Conservation (phyloP, 2,113 vertebrate genomes). For the Prionailurus bengalensis region DNA sequence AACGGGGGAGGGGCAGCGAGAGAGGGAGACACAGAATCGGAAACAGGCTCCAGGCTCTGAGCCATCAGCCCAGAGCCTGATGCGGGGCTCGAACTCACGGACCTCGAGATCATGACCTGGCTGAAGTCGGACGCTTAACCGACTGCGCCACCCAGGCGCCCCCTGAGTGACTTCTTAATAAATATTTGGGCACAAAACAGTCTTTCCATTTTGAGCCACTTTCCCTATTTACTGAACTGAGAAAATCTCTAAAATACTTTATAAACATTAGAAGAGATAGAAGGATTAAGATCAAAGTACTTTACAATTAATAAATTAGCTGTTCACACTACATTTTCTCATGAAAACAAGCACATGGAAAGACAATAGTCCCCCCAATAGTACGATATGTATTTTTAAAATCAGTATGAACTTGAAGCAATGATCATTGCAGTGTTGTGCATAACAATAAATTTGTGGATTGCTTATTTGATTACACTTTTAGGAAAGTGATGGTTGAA, state of each 20-base stretch:
- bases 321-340: conserved; percentile 11
- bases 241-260: conserved; percentile 49
- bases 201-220: background rate
- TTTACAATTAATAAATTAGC: conserved; percentile 39
- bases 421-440: background rate
- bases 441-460: background rate
- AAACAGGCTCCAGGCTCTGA: no score
- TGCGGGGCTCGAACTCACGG: no score
- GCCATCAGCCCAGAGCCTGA: no score
- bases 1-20: no score
- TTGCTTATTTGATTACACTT: background rate
- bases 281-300: conserved; percentile 1
- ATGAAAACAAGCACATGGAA: background rate
- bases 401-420: background rate
- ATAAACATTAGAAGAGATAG: background rate
- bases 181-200: conserved; percentile 21
- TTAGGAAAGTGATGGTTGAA: conserved; percentile 32
- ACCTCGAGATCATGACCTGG: no score
- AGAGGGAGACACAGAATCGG: no score
- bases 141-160: no score
- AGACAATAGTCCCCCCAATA: background rate
- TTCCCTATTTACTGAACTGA: background rate
- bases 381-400: background rate
- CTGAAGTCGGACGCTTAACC: no score
- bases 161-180: background rate